A percentile compares a stretch with the other conserved stretches of the same genome.
These are phyloP conservation scores for Monopterus albus DNA, from an alignment of 2,113 vertebrate species.

Conservation along the genomic window DNA sequence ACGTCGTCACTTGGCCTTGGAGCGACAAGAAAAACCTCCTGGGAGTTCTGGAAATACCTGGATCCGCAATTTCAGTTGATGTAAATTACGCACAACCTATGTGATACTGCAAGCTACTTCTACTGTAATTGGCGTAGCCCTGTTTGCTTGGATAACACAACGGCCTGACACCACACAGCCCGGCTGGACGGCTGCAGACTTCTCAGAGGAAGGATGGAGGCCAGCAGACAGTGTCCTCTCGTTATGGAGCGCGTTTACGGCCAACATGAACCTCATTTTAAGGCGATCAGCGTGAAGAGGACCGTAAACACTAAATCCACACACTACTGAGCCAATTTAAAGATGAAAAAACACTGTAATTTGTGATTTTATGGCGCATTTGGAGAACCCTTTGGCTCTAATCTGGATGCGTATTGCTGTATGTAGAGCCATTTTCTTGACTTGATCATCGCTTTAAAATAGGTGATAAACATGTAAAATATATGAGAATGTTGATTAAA, in stretches of 20 bases:
- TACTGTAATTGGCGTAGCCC: too few species aligned
- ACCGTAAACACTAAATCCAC: too few species aligned
- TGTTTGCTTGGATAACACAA: too few species aligned
- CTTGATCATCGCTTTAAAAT: neutral
- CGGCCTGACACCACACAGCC: too few species aligned
- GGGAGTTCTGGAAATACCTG: too few species aligned
- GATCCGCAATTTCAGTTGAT: too few species aligned
- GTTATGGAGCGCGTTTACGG: conserved; percentile 17
- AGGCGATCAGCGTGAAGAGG: conserved; percentile 23
- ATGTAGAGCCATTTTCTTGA: conserved; percentile 2
- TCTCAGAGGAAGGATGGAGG: conserved; percentile 24
- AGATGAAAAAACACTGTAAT: too few species aligned
- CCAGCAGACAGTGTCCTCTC: conserved; percentile 32
- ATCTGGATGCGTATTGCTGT: neutral
- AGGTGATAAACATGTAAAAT: neutral
- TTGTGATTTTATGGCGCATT: neutral
- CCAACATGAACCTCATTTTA: conserved; percentile 41
- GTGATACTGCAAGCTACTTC: too few species aligned
- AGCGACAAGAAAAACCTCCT: too few species aligned
- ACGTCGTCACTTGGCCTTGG: too few species aligned
- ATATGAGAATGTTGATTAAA: neutral
- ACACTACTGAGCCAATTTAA: too few species aligned
- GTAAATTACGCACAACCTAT: too few species aligned
- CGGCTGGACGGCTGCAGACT: conserved; percentile 4
- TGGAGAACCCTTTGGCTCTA: neutral